Evolutionary conservation across 2,797 vertebrate species (phyloP).

Genomic region (Hapalemur alaotrensis): DNA sequence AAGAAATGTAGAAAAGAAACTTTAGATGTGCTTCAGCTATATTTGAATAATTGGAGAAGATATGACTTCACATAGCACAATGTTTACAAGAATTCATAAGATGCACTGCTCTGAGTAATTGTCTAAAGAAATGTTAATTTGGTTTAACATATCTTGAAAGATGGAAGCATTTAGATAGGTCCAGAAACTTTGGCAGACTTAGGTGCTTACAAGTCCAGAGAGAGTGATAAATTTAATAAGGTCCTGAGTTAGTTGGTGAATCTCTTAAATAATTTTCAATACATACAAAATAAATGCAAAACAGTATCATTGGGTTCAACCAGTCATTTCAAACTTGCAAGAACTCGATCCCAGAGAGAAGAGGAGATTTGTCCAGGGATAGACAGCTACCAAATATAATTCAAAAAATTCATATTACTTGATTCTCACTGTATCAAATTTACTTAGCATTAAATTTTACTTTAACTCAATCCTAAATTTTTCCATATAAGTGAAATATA

Average conservation of each 20-base stretch:
- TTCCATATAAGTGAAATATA: not conserved
- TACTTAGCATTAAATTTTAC: not conserved
- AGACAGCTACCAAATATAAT: not conserved
- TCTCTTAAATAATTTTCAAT: not conserved
- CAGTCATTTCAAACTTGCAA: not conserved
- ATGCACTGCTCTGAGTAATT: not conserved
- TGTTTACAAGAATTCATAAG: constrained; percentile 1
- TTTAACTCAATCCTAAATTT: not conserved
- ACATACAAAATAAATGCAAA: not conserved
- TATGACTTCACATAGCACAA: not conserved
- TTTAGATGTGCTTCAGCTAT: not conserved
- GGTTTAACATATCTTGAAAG: not conserved
- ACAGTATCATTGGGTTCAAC: not conserved
- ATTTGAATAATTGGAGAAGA: not conserved
- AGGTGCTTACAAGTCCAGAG: not conserved
- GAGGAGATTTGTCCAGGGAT: not conserved
- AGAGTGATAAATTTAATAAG: not conserved
- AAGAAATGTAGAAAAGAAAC: not conserved
- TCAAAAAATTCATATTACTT: not conserved
- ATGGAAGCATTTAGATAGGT: not conserved
- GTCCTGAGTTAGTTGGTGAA: not conserved
- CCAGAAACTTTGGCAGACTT: not conserved
- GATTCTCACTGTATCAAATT: not conserved
- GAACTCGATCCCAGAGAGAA: not conserved
- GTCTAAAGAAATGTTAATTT: not conserved